These are phyloP conservation scores for Hystrix brachyura DNA, from an alignment of 2,113 vertebrate genomes.

Conservation along the genomic window DNA sequence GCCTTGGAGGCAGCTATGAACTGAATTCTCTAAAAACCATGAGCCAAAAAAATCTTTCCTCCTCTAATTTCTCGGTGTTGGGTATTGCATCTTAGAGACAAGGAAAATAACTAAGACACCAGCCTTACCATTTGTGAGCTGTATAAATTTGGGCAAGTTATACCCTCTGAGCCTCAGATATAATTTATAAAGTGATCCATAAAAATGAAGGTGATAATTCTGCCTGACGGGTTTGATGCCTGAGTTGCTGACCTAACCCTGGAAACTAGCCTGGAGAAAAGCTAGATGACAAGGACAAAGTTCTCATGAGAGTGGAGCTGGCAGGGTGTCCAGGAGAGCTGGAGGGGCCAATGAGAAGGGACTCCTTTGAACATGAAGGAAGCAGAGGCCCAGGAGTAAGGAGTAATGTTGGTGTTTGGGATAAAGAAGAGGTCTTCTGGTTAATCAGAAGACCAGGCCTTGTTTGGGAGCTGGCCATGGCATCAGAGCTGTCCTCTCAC, in stretches of 20 bases:
- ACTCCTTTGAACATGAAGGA: background rate
- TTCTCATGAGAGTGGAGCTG: background rate
- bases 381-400: background rate
- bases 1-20: background rate
- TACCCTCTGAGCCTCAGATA: background rate
- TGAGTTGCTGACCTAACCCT: background rate
- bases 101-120: background rate
- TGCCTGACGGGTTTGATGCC: background rate
- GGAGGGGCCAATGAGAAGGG: no score
- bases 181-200: background rate
- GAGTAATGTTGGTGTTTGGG: background rate
- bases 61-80: background rate
- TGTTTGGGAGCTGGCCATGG: accelerated
- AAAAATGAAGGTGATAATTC: background rate
- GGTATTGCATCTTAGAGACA: background rate
- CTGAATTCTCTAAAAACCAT: background rate
- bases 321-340: background rate
- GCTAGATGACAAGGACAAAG: background rate
- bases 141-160: background rate
- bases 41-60: background rate
- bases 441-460: background rate
- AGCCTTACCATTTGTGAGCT: background rate
- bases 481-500: background rate
- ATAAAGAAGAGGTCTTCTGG: background rate
- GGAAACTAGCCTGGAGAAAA: background rate